Base-by-base conservation (phyloP, 2,113 vertebrate genomes). In the Podarcis raffonei region DNA sequence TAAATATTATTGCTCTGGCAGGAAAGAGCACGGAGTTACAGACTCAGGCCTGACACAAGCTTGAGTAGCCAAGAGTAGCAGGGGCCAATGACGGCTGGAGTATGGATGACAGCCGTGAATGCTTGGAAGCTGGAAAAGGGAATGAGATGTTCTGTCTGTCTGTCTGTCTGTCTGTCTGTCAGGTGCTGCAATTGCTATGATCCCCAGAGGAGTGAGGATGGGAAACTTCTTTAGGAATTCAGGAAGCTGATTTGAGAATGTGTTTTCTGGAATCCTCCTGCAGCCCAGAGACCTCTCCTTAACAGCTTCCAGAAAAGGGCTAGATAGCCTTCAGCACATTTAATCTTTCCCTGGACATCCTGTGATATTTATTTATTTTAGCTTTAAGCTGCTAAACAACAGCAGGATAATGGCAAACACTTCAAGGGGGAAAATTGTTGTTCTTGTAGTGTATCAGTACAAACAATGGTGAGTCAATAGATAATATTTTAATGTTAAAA, bases 401-500 rank as follows among this genome's bases (percentile, higher is more conserved):
- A 35, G 37, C 6, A 88, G 53, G 90, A 35, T 30, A 78, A 86
- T 91, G 84, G 92, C 65, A 82, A 90, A 95, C 95, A 91, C 90
- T 92, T 83, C 93, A 95, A 90, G 88, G 93, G 90, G 94, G 94
- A 92, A 89, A 96, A 95, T 97, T 90, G 86, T 88, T 93, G 83
- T 91, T 95, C 87, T 94, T 89, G 90, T 88, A 94, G 88, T 93
- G 94, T 92, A 92, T 95, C 93, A 94, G 42, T 65, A 89, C 91
- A 94, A 96, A 96, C 90, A 93, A 92, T 93, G 89, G 92, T 86
- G 93, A 95, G 94, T 93, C 90, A 71, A 95, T 94, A 96, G 93
- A 93, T 94, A 94, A 89, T 92, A 89, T 93, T 95, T 94, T 66
- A 78, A 90, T 94, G 91, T 93, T 92, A 94, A 92, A 95, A 92